Percentiles rank a stretch among this genome's conserved stretches.
These are phyloP conservation scores for Argyrosomus regius DNA, from an alignment of 2,797 vertebrate species.

Conservation along the genomic window DNA sequence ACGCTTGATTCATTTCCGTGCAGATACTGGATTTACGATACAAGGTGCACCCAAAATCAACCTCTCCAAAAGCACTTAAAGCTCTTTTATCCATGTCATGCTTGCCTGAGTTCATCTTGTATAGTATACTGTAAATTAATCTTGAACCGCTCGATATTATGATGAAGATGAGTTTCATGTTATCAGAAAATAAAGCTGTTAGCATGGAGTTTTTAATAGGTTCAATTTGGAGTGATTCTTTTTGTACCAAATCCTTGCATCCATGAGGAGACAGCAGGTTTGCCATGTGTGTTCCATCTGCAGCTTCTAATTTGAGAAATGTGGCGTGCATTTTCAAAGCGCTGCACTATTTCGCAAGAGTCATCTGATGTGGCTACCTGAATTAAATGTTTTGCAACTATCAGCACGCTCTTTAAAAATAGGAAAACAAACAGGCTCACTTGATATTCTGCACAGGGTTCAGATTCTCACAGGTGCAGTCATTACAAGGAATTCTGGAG, in stretches of 20 bases:
- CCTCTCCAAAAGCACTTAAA: background rate
- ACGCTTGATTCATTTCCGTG: background rate
- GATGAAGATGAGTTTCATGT: background rate
- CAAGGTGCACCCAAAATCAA: background rate
- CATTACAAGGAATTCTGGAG: background rate
- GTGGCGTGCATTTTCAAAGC: slow-evolving; percentile 10
- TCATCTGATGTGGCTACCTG: slow-evolving; percentile 1
- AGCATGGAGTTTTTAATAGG: background rate
- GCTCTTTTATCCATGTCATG: background rate
- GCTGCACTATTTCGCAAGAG: slow-evolving; percentile 2
- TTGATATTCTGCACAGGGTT: background rate
- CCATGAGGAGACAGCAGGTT: slow-evolving; percentile 14
- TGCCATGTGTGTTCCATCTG: slow-evolving; percentile 23
- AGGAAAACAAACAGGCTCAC: background rate
- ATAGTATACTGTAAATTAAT: too few species aligned
- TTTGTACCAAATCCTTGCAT: background rate
- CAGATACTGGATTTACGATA: background rate
- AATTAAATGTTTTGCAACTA: slow-evolving; percentile 21
- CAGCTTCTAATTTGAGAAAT: slow-evolving; percentile 26
- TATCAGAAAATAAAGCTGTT: background rate
- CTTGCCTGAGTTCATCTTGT: background rate
- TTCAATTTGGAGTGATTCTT: background rate
- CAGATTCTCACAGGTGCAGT: background rate
- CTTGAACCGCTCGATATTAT: too few species aligned
- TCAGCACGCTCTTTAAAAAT: background rate